Conservation (phyloP, 2,888 invertebrate genomes). For the Epirrita christyi region DNA sequence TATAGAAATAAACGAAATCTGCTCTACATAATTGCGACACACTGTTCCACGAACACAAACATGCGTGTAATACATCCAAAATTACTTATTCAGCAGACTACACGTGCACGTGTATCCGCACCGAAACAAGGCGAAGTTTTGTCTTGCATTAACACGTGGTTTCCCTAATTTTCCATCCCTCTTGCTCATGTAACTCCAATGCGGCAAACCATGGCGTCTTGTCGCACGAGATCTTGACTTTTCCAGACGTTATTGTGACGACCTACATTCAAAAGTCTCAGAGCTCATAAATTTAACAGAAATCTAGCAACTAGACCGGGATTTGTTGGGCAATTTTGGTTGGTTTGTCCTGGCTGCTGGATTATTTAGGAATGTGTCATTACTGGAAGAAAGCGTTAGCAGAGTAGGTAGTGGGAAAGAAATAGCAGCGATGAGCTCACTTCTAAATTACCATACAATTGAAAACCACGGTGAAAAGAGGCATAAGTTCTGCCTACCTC, state of each 20-base stretch:
- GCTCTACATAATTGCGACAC: constrained; percentile 2
- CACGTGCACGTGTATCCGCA: constrained; percentile 42
- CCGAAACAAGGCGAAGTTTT: constrained; percentile 36
- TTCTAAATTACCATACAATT: too few relatives aligned
- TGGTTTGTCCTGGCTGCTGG: too few relatives aligned
- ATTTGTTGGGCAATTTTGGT: too few relatives aligned
- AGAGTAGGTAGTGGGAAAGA: too few relatives aligned
- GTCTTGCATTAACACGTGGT: constrained; percentile 44
- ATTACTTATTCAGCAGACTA: constrained; percentile 29
- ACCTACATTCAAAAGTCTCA: constrained; percentile 36
- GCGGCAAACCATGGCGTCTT: constrained; percentile 73
- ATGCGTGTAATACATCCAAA: constrained; percentile 10
- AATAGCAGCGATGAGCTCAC: too few relatives aligned
- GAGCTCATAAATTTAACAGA: constrained; percentile 40
- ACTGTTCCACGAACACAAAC: constrained; percentile 4
- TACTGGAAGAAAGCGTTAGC: too few relatives aligned
- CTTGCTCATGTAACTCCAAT: constrained; percentile 64
- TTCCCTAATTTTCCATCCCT: constrained; percentile 47
- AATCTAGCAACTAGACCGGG: constrained; percentile 29
- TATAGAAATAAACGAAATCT: background rate
- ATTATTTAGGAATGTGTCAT: too few relatives aligned
- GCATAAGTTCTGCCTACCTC: too few relatives aligned
- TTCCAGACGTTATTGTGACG: constrained; percentile 36
- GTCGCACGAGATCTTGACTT: constrained; percentile 59
- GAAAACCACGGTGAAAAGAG: too few relatives aligned